Conservation (phyloP, 2,113 vertebrate genomes). For the Ifrita kowaldi region DNA sequence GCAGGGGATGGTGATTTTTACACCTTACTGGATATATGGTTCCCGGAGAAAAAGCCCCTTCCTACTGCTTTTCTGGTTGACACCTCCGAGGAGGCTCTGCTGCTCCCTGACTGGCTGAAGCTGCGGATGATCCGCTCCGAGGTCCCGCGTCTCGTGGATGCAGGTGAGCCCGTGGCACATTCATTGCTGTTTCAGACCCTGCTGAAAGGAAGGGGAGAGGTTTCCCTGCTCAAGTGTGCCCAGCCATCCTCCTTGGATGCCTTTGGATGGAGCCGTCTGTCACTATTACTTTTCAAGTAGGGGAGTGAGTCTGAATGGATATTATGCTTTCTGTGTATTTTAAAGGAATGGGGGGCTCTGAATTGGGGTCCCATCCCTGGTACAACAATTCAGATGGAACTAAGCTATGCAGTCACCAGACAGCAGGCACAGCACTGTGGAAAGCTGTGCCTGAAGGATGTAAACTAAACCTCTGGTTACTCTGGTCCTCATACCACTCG, state of each 20-base stretch:
- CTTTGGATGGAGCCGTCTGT: not conserved
- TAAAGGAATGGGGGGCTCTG: not conserved
- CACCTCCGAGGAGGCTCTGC: slow-evolving; percentile 93
- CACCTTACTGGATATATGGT: slow-evolving; percentile 91
- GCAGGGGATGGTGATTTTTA: slow-evolving; percentile 87
- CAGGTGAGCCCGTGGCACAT: slow-evolving; percentile 71
- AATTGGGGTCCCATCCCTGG: not conserved
- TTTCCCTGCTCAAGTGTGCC: not conserved
- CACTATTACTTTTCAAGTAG: not conserved
- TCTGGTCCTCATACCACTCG: not conserved
- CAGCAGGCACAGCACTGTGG: not conserved
- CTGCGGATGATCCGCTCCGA: slow-evolving; percentile 97
- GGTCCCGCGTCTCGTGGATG: slow-evolving; percentile 90
- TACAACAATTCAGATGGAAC: not conserved
- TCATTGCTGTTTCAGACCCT: not conserved
- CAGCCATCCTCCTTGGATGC: not conserved
- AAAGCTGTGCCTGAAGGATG: not conserved
- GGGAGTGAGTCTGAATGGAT: not conserved
- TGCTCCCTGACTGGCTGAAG: slow-evolving; percentile 96
- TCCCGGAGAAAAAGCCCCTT: slow-evolving; percentile 92
- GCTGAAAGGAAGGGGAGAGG: not conserved
- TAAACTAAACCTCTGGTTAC: not conserved
- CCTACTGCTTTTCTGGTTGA: slow-evolving; percentile 97
- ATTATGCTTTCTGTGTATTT: not conserved
- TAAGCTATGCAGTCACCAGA: not conserved